Percentiles rank a stretch among this genome's conserved stretches.
These are phyloP conservation scores for Siphonodentalium dalli DNA, from an alignment of 2,888 invertebrate genomes.

Conservation along the genomic window DNA sequence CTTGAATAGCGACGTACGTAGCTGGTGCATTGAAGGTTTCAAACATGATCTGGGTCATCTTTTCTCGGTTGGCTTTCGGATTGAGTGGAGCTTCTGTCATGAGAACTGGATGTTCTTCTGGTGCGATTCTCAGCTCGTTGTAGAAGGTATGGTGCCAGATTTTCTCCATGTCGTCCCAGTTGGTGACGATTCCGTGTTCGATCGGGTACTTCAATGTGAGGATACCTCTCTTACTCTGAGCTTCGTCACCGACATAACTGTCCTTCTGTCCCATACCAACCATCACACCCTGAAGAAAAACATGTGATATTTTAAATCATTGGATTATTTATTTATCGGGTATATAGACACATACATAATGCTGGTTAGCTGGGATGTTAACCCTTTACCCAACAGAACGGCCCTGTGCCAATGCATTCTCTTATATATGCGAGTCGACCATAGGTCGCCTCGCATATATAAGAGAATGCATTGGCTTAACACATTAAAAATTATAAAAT, in stretches of 20 bases:
- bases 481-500: too few species aligned
- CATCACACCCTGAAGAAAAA: slow-evolving; percentile 36
- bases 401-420: too few species aligned
- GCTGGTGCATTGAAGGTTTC: slow-evolving; percentile 77
- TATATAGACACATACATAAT: too few species aligned
- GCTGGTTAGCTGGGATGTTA: too few species aligned
- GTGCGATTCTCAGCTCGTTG: slow-evolving; percentile 82
- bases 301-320: too few species aligned
- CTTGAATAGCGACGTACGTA: slow-evolving; percentile 94
- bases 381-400: too few species aligned
- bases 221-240: slow-evolving; percentile 57
- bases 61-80: slow-evolving; percentile 95
- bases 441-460: too few species aligned
- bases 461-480: too few species aligned
- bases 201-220: slow-evolving; percentile 58
- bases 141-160: slow-evolving; percentile 64
- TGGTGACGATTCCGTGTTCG: slow-evolving; percentile 58
- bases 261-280: slow-evolving; percentile 57
- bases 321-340: too few species aligned
- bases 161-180: slow-evolving; percentile 63
- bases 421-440: too few species aligned
- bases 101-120: slow-evolving; percentile 92
- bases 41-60: slow-evolving; percentile 76
- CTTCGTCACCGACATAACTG: slow-evolving; percentile 57
- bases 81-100: slow-evolving; percentile 80